Conservation (phyloP, 2,888 invertebrate species). For the Pyrochroa serraticornis region DNA sequence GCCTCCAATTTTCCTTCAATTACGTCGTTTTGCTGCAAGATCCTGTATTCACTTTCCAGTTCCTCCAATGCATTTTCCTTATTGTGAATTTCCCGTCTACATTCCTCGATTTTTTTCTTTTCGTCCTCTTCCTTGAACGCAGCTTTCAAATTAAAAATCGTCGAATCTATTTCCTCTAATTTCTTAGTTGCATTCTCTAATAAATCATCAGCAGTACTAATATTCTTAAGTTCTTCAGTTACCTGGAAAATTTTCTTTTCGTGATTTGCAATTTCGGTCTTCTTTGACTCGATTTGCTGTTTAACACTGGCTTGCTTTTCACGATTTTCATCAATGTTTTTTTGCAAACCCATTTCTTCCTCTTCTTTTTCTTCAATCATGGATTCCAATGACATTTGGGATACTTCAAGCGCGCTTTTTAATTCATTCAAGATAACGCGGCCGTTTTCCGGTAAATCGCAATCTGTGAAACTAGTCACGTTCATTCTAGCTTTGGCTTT, state of each 20-base stretch:
- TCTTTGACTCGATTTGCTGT: conserved; percentile 69
- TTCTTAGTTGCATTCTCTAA: conserved; percentile 59
- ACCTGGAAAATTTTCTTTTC: conserved; percentile 64
- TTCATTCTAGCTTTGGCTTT: conserved; percentile 49
- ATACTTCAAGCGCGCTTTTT: conserved; percentile 39
- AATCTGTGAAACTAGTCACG: conserved; percentile 34
- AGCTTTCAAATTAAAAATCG: conserved; percentile 60
- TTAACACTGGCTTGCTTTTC: conserved; percentile 67
- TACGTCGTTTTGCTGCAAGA: conserved; percentile 65
- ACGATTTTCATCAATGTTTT: conserved; percentile 62
- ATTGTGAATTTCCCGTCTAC: conserved; percentile 61
- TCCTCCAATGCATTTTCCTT: conserved; percentile 66
- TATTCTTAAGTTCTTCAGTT: conserved; percentile 65
- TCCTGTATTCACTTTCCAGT: conserved; percentile 67
- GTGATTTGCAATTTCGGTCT: conserved; percentile 62
- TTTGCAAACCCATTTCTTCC: conserved; percentile 63
- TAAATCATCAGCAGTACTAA: conserved; percentile 64
- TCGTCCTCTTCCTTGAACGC: conserved; percentile 63
- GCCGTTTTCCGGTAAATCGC: conserved; percentile 38
- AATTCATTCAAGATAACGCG: conserved; percentile 29
- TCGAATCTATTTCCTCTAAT: conserved; percentile 61
- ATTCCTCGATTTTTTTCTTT: conserved; percentile 65
- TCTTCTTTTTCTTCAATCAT: conserved; percentile 51
- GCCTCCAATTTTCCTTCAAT: conserved; percentile 69
- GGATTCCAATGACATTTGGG: conserved; percentile 46